Evolutionary conservation across 2,113 vertebrate species (phyloP).

Genomic region (Corapipo altera): DNA sequence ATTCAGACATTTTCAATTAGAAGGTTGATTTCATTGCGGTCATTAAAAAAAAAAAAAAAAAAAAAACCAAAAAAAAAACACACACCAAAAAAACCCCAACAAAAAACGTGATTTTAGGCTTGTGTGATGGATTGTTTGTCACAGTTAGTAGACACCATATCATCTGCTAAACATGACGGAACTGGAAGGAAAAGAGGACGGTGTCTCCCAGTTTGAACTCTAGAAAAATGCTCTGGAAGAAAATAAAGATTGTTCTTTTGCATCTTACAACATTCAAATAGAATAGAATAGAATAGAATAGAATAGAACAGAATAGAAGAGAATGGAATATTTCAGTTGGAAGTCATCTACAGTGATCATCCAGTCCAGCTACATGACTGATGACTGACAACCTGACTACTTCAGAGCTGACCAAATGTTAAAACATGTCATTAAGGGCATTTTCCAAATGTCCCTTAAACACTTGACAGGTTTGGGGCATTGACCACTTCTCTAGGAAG

Average conservation of each 20-base stretch:
- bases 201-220: neutral
- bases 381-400: neutral
- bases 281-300: neutral
- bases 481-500: neutral
- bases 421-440: neutral
- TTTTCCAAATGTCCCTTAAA: neutral
- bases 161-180: neutral
- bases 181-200: neutral
- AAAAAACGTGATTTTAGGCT: neutral
- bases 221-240: neutral
- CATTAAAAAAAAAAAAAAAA: too few species aligned
- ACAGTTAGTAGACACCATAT: accelerated
- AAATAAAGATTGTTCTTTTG: neutral
- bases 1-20: neutral
- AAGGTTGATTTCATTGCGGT: neutral
- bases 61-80: too few species aligned
- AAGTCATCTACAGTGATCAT: neutral
- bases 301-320: neutral
- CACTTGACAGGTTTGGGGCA: neutral
- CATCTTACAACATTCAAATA: neutral
- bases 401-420: neutral
- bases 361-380: neutral
- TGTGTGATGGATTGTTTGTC: neutral
- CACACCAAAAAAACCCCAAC: neutral
- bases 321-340: neutral